phyloP scores from a whole-genome alignment of 2,888 invertebrate species.

The Osedax fenrisi region DNA sequence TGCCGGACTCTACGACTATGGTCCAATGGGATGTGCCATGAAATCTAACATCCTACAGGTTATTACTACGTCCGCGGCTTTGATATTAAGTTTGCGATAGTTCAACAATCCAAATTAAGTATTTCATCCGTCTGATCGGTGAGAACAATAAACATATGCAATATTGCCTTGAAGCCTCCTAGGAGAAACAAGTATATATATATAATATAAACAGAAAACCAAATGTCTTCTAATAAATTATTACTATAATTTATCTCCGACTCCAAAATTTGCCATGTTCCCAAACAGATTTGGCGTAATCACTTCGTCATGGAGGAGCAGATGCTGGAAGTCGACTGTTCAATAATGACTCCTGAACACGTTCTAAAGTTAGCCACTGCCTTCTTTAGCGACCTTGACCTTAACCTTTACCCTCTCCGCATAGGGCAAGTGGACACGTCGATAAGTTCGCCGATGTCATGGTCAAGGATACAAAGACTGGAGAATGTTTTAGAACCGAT shows the following conservation, averaged over 20 bases:
- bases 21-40: constrained; percentile 96
- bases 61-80: background rate
- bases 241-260: too few relatives aligned
- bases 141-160: too few relatives aligned
- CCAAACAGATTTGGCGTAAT: constrained; percentile 67
- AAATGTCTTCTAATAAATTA: too few relatives aligned
- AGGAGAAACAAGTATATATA: too few relatives aligned
- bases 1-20: constrained; percentile 84
- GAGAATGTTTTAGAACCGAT: constrained; percentile 92
- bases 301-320: constrained; percentile 92
- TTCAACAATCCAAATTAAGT: too few relatives aligned
- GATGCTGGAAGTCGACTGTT: constrained; percentile 96
- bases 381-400: background rate
- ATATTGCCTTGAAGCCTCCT: too few relatives aligned
- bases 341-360: constrained; percentile 87
- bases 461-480: constrained; percentile 89
- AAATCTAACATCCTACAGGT: constrained; percentile 79
- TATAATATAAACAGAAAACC: too few relatives aligned
- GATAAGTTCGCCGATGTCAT: constrained; percentile 96
- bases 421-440: constrained; percentile 87
- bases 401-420: background rate
- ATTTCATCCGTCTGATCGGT: too few relatives aligned
- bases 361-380: constrained; percentile 66
- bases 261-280: too few relatives aligned
- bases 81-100: too few relatives aligned